phyloP scores from a whole-genome alignment of 2,797 vertebrate genomes.

The Spea hammondii region DNA sequence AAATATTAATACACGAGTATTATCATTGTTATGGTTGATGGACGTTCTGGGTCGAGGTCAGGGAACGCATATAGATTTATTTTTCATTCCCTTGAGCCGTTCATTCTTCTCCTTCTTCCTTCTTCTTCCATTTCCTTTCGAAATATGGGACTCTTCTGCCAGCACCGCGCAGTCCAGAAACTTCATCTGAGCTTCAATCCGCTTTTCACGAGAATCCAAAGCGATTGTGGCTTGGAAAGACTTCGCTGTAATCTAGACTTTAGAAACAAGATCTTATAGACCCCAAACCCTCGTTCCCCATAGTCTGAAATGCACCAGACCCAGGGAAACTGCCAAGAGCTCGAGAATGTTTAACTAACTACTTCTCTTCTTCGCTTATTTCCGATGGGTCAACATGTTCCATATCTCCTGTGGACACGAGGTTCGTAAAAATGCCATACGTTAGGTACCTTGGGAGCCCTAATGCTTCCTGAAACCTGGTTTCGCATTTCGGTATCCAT shows the following conservation, averaged over 20 bases:
- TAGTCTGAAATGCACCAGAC: not conserved
- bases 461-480: no score
- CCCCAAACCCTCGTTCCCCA: constrained; percentile 23
- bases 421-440: not conserved
- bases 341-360: constrained; percentile 9
- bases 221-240: constrained; percentile 57
- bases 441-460: no score
- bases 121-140: constrained; percentile 14
- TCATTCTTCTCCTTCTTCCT: not conserved
- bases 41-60: not conserved
- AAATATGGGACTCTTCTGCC: constrained; percentile 32
- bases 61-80: constrained; percentile 13
- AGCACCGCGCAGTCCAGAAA: constrained; percentile 48
- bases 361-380: not conserved
- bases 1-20: no score
- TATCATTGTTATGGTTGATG: no score
- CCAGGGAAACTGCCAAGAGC: not conserved
- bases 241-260: constrained; percentile 62
- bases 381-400: not conserved
- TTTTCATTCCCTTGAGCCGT: constrained; percentile 6
- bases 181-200: not conserved
- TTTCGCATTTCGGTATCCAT: no score
- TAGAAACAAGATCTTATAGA: constrained; percentile 60
- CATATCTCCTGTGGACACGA: not conserved
- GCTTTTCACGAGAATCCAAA: constrained; percentile 47